phyloP scores from a whole-genome alignment of 2,113 vertebrate species.

The Hiodon tergisus region DNA sequence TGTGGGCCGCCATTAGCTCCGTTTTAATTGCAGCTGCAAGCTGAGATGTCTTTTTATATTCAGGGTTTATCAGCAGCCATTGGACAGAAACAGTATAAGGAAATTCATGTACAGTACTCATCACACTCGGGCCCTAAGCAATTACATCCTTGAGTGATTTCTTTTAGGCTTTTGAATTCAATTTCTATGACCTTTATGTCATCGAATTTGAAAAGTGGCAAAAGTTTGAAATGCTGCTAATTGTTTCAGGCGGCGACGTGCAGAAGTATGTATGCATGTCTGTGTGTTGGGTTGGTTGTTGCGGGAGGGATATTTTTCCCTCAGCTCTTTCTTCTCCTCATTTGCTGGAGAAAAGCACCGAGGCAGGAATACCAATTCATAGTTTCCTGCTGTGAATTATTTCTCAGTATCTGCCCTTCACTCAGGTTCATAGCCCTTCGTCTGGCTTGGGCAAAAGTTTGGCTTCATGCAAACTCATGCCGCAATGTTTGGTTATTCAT shows the following conservation, averaged over 20 bases:
- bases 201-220: slow-evolving; percentile 49
- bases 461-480: slow-evolving; percentile 23
- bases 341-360: neutral
- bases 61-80: slow-evolving; percentile 48
- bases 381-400: neutral
- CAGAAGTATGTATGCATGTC: slow-evolving; percentile 46
- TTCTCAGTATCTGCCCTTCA: neutral
- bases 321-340: neutral
- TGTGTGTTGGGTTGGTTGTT: neutral
- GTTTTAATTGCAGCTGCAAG: slow-evolving; percentile 38
- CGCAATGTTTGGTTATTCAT: slow-evolving; percentile 33
- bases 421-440: neutral
- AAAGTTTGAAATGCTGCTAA: slow-evolving; percentile 60
- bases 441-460: slow-evolving; percentile 20
- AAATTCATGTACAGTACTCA: slow-evolving; percentile 54
- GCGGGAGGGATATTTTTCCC: neutral
- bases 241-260: slow-evolving; percentile 65
- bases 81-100: slow-evolving; percentile 29
- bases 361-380: slow-evolving; percentile 7
- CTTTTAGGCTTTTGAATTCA: slow-evolving; percentile 67
- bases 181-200: slow-evolving; percentile 72
- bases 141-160: slow-evolving; percentile 74
- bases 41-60: slow-evolving; percentile 12
- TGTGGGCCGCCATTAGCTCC: neutral
- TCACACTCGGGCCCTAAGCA: slow-evolving; percentile 56